Evolutionary conservation across 1,140 invertebrate genomes (phyloP).

Genomic region (Drosophila ogumai): DNA sequence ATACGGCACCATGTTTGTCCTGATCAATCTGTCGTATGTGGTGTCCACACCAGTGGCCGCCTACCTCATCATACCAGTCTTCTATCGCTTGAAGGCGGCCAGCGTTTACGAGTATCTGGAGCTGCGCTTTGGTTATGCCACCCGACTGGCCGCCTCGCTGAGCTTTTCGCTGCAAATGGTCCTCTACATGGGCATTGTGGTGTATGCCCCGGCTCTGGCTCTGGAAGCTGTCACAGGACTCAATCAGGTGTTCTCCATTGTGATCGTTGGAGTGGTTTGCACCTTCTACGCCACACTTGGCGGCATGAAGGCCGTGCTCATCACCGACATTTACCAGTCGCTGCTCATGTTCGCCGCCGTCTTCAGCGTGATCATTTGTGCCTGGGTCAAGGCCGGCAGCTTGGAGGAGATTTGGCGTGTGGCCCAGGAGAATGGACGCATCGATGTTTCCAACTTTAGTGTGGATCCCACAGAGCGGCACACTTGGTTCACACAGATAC

Average conservation of each 20-base stretch:
- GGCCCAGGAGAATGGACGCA: conserved; percentile 88
- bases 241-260: conserved; percentile 90
- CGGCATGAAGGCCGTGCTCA: conserved; percentile 95
- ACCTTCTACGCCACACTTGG: conserved; percentile 95
- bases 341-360: conserved; percentile 91
- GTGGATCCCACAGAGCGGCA: conserved; percentile 91
- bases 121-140: conserved; percentile 89
- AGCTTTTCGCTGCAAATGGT: conserved; percentile 93
- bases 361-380: conserved; percentile 91
- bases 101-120: conserved; percentile 97
- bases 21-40: conserved; percentile 93
- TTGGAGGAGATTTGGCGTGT: conserved; percentile 88
- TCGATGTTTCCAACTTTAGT: conserved; percentile 87
- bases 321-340: conserved; percentile 94
- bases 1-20: conserved; percentile 92
- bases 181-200: conserved; percentile 96
- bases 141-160: conserved; percentile 90
- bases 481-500: conserved; percentile 89
- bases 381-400: conserved; percentile 88
- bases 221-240: conserved; percentile 94
- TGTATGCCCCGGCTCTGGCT: conserved; percentile 96
- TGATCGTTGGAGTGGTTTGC: conserved; percentile 92
- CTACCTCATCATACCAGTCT: conserved; percentile 94
- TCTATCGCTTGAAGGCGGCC: conserved; percentile 93
- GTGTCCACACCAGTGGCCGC: conserved; percentile 92